These are phyloP conservation scores for Sebastes kiyomatsui DNA, from an alignment of 2,797 vertebrate genomes.

Conservation along the genomic window DNA sequence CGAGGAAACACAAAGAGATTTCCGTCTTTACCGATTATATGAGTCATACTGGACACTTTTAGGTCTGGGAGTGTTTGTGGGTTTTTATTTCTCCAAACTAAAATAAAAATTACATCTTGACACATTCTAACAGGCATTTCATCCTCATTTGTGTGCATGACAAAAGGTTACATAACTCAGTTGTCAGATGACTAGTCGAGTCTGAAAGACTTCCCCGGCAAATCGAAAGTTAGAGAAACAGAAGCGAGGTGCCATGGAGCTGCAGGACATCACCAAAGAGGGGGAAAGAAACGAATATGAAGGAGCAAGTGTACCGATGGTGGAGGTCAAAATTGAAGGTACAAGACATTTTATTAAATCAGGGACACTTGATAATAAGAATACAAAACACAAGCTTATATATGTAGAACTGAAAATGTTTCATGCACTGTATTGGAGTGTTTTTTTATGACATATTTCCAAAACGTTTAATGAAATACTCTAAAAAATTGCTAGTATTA, in stretches of 20 bases:
- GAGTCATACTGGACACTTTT: background rate
- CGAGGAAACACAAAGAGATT: conserved; percentile 36
- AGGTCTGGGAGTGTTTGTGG: background rate
- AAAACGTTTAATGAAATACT: background rate
- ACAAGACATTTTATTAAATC: background rate
- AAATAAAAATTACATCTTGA: background rate
- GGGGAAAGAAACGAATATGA: background rate
- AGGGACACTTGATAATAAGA: background rate
- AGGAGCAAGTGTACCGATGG: background rate
- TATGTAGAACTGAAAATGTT: background rate
- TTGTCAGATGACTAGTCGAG: background rate
- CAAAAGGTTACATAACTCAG: conserved; percentile 25
- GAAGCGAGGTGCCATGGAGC: conserved; percentile 68
- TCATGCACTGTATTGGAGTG: background rate
- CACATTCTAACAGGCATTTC: fast-evolving
- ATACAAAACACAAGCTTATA: background rate
- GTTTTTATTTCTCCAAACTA: background rate
- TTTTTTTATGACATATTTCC: background rate
- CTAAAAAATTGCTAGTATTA: background rate
- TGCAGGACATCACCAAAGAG: conserved; percentile 48
- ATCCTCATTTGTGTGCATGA: background rate
- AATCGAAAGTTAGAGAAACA: conserved; percentile 53
- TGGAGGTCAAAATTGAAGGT: conserved; percentile 43
- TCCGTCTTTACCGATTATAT: conserved; percentile 10
- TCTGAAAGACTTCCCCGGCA: background rate